Percentiles rank a stretch among this genome's conserved stretches.
phyloP scores from a whole-genome alignment of 2,797 vertebrate genomes.

The Mycteria americana region DNA sequence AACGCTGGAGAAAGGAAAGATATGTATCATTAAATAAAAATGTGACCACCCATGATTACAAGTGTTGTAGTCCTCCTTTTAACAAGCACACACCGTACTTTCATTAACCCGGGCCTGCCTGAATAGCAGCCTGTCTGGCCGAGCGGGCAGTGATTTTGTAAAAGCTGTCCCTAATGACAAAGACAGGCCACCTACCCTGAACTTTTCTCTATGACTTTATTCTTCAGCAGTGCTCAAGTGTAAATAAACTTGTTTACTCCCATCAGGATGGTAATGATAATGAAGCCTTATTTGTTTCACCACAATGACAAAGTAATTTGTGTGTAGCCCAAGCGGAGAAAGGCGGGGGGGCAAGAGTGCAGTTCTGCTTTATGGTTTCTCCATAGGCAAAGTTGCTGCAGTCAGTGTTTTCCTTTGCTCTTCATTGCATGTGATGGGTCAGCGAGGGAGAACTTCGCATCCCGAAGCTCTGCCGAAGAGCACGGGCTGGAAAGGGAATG shows the following conservation, averaged over 20 bases:
- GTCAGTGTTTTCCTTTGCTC: constrained; percentile 39
- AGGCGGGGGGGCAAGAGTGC: not conserved
- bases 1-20: constrained; percentile 12
- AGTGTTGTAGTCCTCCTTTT: constrained; percentile 59
- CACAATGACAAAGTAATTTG: constrained; percentile 73
- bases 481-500: not conserved
- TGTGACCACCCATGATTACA: constrained; percentile 71
- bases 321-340: not conserved
- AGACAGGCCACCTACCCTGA: constrained; percentile 75
- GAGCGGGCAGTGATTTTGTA: constrained; percentile 59
- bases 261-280: constrained; percentile 75
- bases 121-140: constrained; percentile 69
- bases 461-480: not conserved
- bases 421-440: not conserved
- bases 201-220: constrained; percentile 71
- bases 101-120: constrained; percentile 66
- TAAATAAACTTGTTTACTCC: constrained; percentile 80
- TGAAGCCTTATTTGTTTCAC: constrained; percentile 73
- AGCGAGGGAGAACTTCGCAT: constrained; percentile 23
- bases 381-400: constrained; percentile 25
- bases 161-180: constrained; percentile 61
- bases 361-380: constrained; percentile 43
- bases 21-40: constrained; percentile 73
- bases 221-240: constrained; percentile 74
- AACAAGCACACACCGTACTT: constrained; percentile 65